Evolutionary conservation across 2,888 invertebrate species (phyloP).

Genomic region (Chymomyza procnemis): DNA sequence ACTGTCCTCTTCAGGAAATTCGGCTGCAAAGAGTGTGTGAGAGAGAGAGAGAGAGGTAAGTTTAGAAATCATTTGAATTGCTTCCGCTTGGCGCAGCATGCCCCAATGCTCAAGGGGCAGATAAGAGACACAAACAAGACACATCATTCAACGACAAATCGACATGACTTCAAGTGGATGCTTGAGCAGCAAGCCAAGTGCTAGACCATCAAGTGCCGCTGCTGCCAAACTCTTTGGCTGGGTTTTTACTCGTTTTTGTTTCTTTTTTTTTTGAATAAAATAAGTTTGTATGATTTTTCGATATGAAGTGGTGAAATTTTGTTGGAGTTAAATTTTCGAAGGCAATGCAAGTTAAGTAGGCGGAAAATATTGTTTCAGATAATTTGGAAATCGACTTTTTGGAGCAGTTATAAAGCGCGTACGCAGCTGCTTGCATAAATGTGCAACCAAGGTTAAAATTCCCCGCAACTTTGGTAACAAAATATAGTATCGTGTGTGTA

Average conservation of each 20-base stretch:
- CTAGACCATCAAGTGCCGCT: constrained; percentile 31
- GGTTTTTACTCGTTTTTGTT: not conserved
- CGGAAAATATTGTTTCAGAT: not conserved
- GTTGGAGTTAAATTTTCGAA: not conserved
- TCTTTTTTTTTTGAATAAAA: not conserved
- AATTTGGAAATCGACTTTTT: not conserved
- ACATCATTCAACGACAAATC: constrained; percentile 21
- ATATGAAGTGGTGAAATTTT: not conserved
- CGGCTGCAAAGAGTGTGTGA: constrained; percentile 55
- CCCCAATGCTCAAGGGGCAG: not conserved
- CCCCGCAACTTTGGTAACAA: too few relatives aligned
- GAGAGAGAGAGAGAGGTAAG: constrained; percentile 9
- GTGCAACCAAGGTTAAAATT: too few relatives aligned
- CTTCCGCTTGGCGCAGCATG: constrained; percentile 17
- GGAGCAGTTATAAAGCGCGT: too few relatives aligned
- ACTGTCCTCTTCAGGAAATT: constrained; percentile 77
- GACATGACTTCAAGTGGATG: constrained; percentile 34
- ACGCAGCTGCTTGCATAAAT: too few relatives aligned
- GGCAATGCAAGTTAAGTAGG: not conserved
- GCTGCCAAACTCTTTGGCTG: constrained; percentile 9
- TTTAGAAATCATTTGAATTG: constrained; percentile 16
- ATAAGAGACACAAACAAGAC: constrained; percentile 16
- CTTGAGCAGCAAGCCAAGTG: constrained; percentile 27
- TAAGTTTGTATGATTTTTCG: not conserved
- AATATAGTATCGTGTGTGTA: too few relatives aligned